These are phyloP conservation scores for Parapsyche elsis DNA, from an alignment of 1,140 invertebrate genomes.

Conservation along the genomic window DNA sequence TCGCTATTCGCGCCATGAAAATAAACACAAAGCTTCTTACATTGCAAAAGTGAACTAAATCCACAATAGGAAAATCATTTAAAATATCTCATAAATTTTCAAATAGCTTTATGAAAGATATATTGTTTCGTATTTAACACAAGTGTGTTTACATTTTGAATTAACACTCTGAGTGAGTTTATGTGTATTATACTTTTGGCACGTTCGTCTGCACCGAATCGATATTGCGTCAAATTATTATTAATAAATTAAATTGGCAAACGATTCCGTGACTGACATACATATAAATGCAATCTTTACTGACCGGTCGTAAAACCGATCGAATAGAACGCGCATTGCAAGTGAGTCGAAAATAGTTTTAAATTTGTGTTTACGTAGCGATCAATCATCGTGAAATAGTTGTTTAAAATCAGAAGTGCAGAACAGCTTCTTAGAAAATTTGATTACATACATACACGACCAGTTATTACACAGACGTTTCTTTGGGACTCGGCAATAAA, in stretches of 20 bases:
- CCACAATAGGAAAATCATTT: no score
- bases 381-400: conserved; percentile 17
- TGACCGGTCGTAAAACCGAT: conserved; percentile 11
- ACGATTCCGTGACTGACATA: background rate
- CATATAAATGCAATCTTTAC: conserved; percentile 24
- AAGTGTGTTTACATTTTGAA: no score
- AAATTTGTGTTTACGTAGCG: background rate
- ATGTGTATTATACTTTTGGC: no score
- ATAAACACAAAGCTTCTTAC: no score
- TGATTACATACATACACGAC: background rate
- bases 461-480: no score
- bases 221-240: background rate
- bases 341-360: background rate
- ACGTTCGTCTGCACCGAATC: background rate
- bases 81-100: no score
- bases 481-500: background rate
- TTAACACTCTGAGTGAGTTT: no score
- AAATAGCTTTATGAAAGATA: no score
- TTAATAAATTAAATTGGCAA: background rate
- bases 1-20: no score
- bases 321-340: background rate
- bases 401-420: conserved; percentile 23
- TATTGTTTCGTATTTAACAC: no score
- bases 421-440: background rate
- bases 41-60: no score